Conservation (phyloP, 2,113 vertebrate species). For the Pachycephala philippinensis region DNA sequence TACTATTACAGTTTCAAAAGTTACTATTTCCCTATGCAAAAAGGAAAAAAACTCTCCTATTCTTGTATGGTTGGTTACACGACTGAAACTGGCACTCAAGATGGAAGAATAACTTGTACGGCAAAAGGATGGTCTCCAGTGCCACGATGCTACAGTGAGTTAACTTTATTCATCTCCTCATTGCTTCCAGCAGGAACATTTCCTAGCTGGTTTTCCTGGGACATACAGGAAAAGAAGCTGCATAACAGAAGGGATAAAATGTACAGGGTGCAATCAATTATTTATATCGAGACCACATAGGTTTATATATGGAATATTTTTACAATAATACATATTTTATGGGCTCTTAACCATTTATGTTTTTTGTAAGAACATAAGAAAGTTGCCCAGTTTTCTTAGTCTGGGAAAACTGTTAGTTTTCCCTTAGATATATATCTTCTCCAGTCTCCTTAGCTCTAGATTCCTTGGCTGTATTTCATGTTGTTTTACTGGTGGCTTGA, state of each 20-base stretch:
- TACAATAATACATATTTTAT: not conserved
- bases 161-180: not conserved
- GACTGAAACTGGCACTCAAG: constrained; percentile 58
- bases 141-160: constrained; percentile 73
- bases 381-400: not conserved
- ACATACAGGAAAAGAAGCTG: not conserved
- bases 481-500: not conserved
- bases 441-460: not conserved
- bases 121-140: constrained; percentile 65
- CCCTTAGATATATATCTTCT: not conserved
- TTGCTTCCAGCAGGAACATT: not conserved
- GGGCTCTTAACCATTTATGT: not conserved
- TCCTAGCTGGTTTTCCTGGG: not conserved
- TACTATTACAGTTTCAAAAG: constrained; percentile 73
- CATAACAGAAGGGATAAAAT: not conserved
- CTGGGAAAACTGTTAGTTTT: not conserved
- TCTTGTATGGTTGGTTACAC: constrained; percentile 68
- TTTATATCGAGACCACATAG: not conserved
- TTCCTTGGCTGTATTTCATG: not conserved
- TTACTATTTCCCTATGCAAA: constrained; percentile 70
- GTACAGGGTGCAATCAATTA: not conserved
- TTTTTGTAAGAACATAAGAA: not conserved
- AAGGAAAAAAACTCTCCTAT: constrained; percentile 52
- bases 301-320: not conserved
- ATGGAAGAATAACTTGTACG: constrained; percentile 59